Conservation (phyloP, 2,113 vertebrate genomes). For the Strix uralensis region DNA sequence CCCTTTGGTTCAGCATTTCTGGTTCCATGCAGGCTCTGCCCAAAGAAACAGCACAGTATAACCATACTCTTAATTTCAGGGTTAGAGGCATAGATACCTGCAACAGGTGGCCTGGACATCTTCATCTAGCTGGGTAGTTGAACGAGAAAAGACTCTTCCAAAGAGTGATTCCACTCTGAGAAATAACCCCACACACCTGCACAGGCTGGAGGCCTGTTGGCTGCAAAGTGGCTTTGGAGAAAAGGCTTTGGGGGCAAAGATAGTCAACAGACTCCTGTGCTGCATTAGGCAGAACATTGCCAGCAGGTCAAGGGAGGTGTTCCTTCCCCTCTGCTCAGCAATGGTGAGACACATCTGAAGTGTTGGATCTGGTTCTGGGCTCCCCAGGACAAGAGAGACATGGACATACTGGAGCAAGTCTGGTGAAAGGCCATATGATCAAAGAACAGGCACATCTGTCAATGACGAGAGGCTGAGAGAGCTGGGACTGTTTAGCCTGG, state of each 20-base stretch:
- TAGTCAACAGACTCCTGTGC: too few relatives aligned
- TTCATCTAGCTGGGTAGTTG: neutral
- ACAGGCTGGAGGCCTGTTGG: neutral
- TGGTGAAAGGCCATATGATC: neutral
- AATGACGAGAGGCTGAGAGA: neutral
- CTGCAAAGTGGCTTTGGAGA: neutral
- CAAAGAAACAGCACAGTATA: neutral
- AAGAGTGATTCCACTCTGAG: neutral
- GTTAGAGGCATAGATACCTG: neutral
- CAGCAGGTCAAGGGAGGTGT: neutral
- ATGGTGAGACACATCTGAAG: neutral
- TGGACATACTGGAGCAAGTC: neutral
- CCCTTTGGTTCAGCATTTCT: neutral
- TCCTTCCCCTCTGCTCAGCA: neutral
- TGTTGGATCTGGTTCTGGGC: neutral
- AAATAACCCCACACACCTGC: neutral
- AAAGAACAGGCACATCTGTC: neutral
- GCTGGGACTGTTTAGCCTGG: neutral
- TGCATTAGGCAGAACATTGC: neutral
- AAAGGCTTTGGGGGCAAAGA: neutral
- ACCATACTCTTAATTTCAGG: neutral
- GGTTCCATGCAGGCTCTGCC: neutral
- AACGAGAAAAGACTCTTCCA: neutral
- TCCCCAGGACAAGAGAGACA: neutral
- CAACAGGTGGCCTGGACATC: neutral